Evolutionary conservation across 2,113 vertebrate species (phyloP), one percentile per base, ranked within the genome.

Genomic region (Pantherophis guttatus): DNA sequence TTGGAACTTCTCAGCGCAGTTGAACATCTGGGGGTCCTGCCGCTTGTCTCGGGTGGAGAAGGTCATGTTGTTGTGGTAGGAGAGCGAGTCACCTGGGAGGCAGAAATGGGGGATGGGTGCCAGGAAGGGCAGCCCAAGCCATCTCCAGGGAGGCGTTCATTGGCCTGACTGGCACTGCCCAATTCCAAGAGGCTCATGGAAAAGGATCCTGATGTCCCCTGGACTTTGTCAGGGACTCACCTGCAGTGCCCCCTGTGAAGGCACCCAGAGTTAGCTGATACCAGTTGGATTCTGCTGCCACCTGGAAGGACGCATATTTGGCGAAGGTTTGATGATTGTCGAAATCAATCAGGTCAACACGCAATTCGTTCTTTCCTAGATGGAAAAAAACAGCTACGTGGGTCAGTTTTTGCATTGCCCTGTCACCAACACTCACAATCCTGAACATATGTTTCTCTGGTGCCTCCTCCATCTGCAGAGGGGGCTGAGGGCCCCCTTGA

Each of bases 271-370:
- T 70, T 59, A 95, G 94, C 90, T 92, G 85, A 88, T 93, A 97
- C 48, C 93, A 86, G 9, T 95, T 92, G 0, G 24, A 19, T 59
- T 95, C 95, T 29, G 91, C 89, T 0, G 81, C 65, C 13, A 96
- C 53, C 15, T 5, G 17, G 94, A 96, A 97, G 33, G 91, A 53
- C 12, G 1, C 8, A 0, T 58, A 96, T 11, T 29, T 50, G 24
- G 94, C 94, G 29, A 94, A 96, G 29, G 53, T 89, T 1, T 0
- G 1, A 2, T 52, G 90, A 23, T 94, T 94, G 15, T 85, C 26
- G 29, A 95, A 96, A 86, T 94, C 96, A 3, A 86, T 94, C n/a
- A 96, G 57, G 86, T 96, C 95, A 2, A 95, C 23, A 8, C 62
- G 39, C 3, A 96, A 81, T 85, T 96, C 86, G 2, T 44, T 44